Conservation (phyloP, 1,140 invertebrate species). For the Tenebrio molitor region DNA sequence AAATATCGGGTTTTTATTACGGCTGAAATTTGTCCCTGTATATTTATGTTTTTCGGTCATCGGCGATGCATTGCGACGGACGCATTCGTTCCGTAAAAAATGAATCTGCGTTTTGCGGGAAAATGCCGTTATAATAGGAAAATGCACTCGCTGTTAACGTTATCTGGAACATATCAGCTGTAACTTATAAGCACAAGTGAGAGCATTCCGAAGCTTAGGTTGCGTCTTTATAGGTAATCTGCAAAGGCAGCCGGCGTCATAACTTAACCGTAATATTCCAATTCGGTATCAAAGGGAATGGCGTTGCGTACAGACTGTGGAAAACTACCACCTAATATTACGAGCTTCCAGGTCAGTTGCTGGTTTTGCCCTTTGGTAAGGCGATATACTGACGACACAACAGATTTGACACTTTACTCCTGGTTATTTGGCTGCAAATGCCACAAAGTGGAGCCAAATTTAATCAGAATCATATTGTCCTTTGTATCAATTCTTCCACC, state of each 20-base stretch:
- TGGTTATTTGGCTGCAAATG: background rate
- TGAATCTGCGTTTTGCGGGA: background rate
- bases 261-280: conserved; percentile 23
- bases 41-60: conserved; percentile 5
- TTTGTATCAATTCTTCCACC: no score
- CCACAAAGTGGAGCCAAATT: no score
- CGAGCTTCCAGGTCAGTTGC: conserved; percentile 4
- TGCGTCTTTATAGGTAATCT: conserved; percentile 38
- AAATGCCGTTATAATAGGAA: no score
- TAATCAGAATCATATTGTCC: no score
- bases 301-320: conserved; percentile 15
- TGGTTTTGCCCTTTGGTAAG: conserved; percentile 5
- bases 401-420: background rate
- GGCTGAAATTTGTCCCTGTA: background rate
- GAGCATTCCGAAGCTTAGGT: background rate
- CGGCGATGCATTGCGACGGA: background rate
- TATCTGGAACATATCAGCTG: background rate
- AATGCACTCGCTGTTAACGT: conserved; percentile 6
- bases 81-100: background rate
- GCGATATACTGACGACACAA: background rate
- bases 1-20: conserved; percentile 23
- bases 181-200: background rate
- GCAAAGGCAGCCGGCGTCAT: conserved; percentile 28
- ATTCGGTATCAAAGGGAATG: conserved; percentile 26
- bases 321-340: conserved; percentile 30